phyloP scores from a whole-genome alignment of 2,888 invertebrate genomes.

The Drosophila conformis region DNA sequence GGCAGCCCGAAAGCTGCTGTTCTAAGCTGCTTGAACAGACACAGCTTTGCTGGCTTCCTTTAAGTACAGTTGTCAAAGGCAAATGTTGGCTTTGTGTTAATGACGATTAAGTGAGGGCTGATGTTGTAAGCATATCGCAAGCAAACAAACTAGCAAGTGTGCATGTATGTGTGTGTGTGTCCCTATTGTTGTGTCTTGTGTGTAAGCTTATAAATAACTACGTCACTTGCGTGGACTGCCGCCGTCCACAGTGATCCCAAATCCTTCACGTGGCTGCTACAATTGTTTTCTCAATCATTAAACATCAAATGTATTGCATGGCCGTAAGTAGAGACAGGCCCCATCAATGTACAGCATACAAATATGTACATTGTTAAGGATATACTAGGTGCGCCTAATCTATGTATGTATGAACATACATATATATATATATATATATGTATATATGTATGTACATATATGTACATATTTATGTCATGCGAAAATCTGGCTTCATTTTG shows the following conservation, averaged over 20 bases:
- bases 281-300: constrained; percentile 71
- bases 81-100: constrained; percentile 21
- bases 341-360: constrained; percentile 6
- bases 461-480: constrained; percentile 6
- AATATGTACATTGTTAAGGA: constrained; percentile 9
- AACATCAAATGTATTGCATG: constrained; percentile 64
- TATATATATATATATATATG: background rate
- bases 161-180: background rate
- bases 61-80: constrained; percentile 8
- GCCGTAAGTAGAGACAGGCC: constrained; percentile 37
- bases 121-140: constrained; percentile 23
- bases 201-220: constrained; percentile 3
- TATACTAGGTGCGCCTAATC: background rate
- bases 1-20: background rate
- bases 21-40: background rate
- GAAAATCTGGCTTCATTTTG: constrained; percentile 13
- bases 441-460: too few relatives aligned
- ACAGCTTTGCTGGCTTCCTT: background rate
- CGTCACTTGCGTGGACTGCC: constrained; percentile 3
- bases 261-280: constrained; percentile 24
- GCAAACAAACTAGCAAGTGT: background rate
- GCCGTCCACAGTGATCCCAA: constrained; percentile 3
- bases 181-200: background rate
- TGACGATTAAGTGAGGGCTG: constrained; percentile 23
- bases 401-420: background rate